Evolutionary conservation across 2,888 invertebrate species (phyloP), one percentile per base, ranked within the genome.

Genomic region (Epinotia nisella): DNA sequence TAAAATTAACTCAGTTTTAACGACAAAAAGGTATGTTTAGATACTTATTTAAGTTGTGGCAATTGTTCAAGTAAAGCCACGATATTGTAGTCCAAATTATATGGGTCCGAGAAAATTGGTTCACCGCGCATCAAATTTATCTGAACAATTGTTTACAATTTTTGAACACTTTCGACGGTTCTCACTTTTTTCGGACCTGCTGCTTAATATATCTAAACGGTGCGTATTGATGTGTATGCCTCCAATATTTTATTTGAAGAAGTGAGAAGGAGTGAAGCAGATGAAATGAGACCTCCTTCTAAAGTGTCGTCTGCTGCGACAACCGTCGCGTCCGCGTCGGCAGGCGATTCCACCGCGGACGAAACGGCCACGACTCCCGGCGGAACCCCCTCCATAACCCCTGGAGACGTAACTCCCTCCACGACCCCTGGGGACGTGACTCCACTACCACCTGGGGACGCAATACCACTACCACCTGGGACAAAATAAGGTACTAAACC

Each of bases 61-160:
- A 86, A 86, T 87, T 87, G 87, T 88, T 88, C 86, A 77, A 80
- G 62, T 21, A 65, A 66, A 39, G 59, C 11, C 59, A 24, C 41
- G 19, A 24, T 24, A 41, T 49, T 45, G 4, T 35, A 35, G 35
- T 49, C 49, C 35, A 39, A 69, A 41, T 35, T 29, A 11, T 58
- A 13, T 17, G 15, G 65, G 70, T 76, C 77, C 69, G 77, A 79
- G 78, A 75, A 78, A 80, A 78, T 62, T 76, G 76, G 75, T 73
- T 71, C 74, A 59, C 49, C 53, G 74, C 66, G 71, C 39, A 15
- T 51, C 4, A 41, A 59, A 56, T 55, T 35, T 21, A 41, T 61
- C 58, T 68, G 86, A 88, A 87, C 88, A 86, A 85, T 88, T 86
- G 87, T 83, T 80, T 69, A 78, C 82, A 81, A 83, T 76, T 82